These are phyloP conservation scores for Thamnophis sirtalis DNA, from an alignment of 2,113 vertebrate species.

Conservation along the genomic window DNA sequence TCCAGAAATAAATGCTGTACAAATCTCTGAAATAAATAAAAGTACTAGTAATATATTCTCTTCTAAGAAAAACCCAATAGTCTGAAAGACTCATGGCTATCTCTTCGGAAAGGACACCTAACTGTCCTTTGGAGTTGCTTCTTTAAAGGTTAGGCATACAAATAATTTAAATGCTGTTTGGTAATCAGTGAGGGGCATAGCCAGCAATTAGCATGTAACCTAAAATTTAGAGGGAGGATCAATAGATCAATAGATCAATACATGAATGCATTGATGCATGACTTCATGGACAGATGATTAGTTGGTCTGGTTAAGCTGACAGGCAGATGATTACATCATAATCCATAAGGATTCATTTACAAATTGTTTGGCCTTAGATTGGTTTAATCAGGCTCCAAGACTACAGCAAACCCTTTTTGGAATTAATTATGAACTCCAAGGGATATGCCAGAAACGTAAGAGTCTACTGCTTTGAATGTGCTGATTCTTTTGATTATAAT, in stretches of 20 bases:
- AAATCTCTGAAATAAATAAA: neutral
- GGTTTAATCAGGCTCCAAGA: conserved; percentile 24
- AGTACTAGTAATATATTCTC: neutral
- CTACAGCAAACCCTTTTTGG: conserved; percentile 14
- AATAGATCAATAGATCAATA: neutral
- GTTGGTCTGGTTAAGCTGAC: neutral
- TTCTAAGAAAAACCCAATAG: neutral
- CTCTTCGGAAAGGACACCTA: neutral
- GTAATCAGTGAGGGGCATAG: neutral
- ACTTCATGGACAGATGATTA: neutral
- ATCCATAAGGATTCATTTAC: conserved; percentile 34
- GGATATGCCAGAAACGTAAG: conserved; percentile 20
- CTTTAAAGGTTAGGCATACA: neutral
- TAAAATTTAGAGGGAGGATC: neutral
- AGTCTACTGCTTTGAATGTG: conserved; percentile 28
- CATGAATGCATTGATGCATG: neutral
- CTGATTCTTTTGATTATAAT: conserved; percentile 35
- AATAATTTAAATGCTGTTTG: neutral
- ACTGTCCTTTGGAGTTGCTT: neutral
- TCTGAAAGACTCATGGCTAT: neutral
- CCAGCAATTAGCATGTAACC: accelerated
- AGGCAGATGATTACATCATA: conserved; percentile 13
- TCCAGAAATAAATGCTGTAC: conserved; percentile 30
- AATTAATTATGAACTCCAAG: conserved; percentile 48
- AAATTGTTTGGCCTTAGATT: conserved; percentile 7